Base-by-base conservation (phyloP, 2,797 vertebrate species). In the Scyliorhinus canicula region DNA sequence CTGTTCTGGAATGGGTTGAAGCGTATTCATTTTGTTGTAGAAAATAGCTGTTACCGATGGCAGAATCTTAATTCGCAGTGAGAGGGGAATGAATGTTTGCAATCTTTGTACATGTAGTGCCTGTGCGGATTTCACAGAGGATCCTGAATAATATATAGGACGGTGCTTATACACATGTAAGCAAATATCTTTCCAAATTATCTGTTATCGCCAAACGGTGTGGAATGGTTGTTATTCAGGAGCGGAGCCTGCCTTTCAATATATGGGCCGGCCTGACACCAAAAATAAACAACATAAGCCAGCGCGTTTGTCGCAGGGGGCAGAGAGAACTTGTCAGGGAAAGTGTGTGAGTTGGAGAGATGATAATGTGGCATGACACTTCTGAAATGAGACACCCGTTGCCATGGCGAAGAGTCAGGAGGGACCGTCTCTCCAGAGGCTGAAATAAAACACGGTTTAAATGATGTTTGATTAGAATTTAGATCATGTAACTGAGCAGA, bases 391-490 rank as follows among this genome's bases (percentile, higher is more conserved):
- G 98, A 99, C 98, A 97, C 97, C 96, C 97, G 98, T 99, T 99
- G 98, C 98, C 98, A 99, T 99, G 98, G 98, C 97, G 97, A 99
- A 98, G 97, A 97, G 98, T 97, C 97, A 97, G 97, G 97, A 98
- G 98, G 98, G 98, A 98, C 98, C 96, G 96, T 97, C 97, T 98
- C 99, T 99, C 98, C 97, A 97, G 98, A 98, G 98, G 97, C 98
- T 98, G 98, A 98, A 99, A 99, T 99, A 99, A 99, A 99, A 99
- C 98, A 99, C 98, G 98, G 98, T 98, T 98, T 98, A 99, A 99
- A 99, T 99, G 97, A 99, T 99, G 98, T 99, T 99, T 99, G 98
- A 99, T 99, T 99, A 98, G 98, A 98, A 99, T 98, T 99, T 99
- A 98, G 98, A 99, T 98, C 98, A 98, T 98, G 98, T 98, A 98